phyloP scores from a whole-genome alignment of 2,888 invertebrate species.

The Colostygia pectinataria region DNA sequence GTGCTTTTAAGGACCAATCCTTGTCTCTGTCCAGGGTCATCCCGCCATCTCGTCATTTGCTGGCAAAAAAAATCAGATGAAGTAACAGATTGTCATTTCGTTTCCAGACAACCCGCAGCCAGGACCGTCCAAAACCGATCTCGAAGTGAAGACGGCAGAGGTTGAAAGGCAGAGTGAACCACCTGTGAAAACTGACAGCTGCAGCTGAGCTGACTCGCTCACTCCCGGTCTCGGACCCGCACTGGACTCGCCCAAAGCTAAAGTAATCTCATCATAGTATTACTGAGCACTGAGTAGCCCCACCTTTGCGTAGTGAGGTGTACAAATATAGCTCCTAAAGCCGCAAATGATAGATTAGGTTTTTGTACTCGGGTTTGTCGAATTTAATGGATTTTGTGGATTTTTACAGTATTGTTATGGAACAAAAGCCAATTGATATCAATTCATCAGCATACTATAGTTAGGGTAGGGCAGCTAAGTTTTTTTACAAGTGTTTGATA shows the following conservation, averaged over 20 bases:
- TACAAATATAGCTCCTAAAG: conserved; percentile 49
- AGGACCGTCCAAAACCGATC: conserved; percentile 58
- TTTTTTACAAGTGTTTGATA: conserved; percentile 26
- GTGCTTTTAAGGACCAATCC: no score
- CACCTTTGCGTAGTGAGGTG: conserved; percentile 52
- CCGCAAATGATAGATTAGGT: conserved; percentile 21
- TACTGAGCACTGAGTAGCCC: conserved; percentile 65
- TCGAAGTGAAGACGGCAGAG: conserved; percentile 48
- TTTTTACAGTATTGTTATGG: conserved; percentile 14
- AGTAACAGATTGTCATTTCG: conserved; percentile 8
- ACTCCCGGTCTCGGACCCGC: conserved; percentile 53
- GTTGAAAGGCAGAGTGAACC: no score
- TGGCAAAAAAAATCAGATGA: background rate
- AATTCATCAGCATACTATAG: conserved; percentile 6
- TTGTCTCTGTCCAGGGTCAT: no score
- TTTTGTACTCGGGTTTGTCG: conserved; percentile 28
- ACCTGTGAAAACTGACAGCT: conserved; percentile 54
- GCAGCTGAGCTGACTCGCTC: conserved; percentile 69
- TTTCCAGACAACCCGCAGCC: conserved; percentile 57
- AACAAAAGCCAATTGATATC: conserved; percentile 12
- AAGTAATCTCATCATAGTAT: conserved; percentile 78
- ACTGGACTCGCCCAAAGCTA: conserved; percentile 73
- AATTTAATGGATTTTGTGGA: conserved; percentile 18
- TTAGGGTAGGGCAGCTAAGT: conserved; percentile 17
- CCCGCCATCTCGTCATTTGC: no score